Conservation (phyloP, 2,797 vertebrate species). For the Harpagifer antarcticus region DNA sequence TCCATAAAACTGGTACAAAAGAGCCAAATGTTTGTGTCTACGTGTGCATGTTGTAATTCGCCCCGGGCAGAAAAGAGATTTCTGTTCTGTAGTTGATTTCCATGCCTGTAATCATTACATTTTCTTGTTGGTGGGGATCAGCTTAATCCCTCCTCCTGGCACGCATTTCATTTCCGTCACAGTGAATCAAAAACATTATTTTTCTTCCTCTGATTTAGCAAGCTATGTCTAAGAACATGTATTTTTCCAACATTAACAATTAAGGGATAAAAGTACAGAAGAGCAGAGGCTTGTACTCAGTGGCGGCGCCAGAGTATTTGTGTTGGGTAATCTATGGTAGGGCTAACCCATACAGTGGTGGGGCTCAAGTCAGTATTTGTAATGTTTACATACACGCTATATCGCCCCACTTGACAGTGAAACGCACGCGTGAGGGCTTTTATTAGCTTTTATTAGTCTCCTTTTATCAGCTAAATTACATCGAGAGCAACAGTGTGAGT, state of each 20-base stretch:
- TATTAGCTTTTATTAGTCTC: too few species aligned
- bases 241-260: conserved; percentile 17
- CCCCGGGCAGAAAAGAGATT: conserved; percentile 28
- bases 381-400: too few species aligned
- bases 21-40: neutral
- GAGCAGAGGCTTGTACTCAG: neutral
- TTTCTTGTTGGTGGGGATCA: conserved; percentile 63
- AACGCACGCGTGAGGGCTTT: too few species aligned
- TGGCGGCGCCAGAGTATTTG: too few species aligned
- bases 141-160: conserved; percentile 58
- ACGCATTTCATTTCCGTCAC: conserved; percentile 55
- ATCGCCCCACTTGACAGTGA: too few species aligned
- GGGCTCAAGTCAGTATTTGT: too few species aligned
- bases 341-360: too few species aligned
- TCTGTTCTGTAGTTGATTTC: conserved; percentile 57
- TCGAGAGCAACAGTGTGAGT: too few species aligned
- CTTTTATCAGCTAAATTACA: too few species aligned
- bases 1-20: conserved; percentile 32
- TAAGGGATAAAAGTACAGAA: neutral
- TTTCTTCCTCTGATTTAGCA: conserved; percentile 38
- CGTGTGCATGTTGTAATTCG: conserved; percentile 18
- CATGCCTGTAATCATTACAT: conserved; percentile 64
- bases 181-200: conserved; percentile 41
- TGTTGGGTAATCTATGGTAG: too few species aligned
- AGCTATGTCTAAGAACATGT: conserved; percentile 11